Percentiles rank a stretch among this genome's conserved stretches.
Evolutionary conservation across 2,797 vertebrate species (phyloP).

Genomic region (Sebastes oblongus): DNA sequence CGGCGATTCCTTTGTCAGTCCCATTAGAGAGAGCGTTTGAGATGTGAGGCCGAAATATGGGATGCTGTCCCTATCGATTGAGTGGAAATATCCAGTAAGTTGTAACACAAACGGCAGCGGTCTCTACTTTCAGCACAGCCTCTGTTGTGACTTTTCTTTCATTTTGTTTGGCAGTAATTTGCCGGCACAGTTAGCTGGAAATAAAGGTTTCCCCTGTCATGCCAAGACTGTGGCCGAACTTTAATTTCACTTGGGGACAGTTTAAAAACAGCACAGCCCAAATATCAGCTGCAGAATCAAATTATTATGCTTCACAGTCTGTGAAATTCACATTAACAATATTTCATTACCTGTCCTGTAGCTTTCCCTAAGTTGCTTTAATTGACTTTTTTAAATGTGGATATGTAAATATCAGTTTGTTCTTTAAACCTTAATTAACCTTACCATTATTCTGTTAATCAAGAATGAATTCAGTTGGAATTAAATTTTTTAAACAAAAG

Average conservation of each 20-base stretch:
- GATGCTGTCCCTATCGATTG: slow-evolving; percentile 3
- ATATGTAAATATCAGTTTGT: slow-evolving; percentile 53
- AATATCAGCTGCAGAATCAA: slow-evolving; percentile 50
- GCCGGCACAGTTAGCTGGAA: slow-evolving; percentile 33
- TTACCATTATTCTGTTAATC: slow-evolving; percentile 21
- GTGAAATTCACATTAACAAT: slow-evolving; percentile 32
- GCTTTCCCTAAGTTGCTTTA: slow-evolving; percentile 4
- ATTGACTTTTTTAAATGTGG: slow-evolving; percentile 46
- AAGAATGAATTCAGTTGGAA: slow-evolving; percentile 8
- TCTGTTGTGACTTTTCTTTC: slow-evolving; percentile 46
- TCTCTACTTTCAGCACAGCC: background rate
- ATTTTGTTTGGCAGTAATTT: slow-evolving; percentile 53
- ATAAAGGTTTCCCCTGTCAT: slow-evolving; percentile 28
- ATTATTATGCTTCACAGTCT: slow-evolving; percentile 40
- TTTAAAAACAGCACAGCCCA: slow-evolving; percentile 50
- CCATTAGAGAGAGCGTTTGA: slow-evolving; percentile 44
- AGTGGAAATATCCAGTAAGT: slow-evolving; percentile 10
- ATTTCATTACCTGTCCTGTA: slow-evolving; percentile 39
- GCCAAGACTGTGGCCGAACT: slow-evolving; percentile 25
- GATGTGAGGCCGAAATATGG: slow-evolving; percentile 17
- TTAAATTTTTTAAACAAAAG: slow-evolving; percentile 8
- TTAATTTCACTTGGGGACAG: slow-evolving; percentile 48
- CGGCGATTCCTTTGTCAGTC: slow-evolving; percentile 39
- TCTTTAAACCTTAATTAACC: slow-evolving; percentile 50
- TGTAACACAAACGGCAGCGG: slow-evolving; percentile 16